A percentile compares a stretch with the other conserved stretches of the same genome.
Conservation (phyloP, 2,888 invertebrate species). For the Dione juno region DNA sequence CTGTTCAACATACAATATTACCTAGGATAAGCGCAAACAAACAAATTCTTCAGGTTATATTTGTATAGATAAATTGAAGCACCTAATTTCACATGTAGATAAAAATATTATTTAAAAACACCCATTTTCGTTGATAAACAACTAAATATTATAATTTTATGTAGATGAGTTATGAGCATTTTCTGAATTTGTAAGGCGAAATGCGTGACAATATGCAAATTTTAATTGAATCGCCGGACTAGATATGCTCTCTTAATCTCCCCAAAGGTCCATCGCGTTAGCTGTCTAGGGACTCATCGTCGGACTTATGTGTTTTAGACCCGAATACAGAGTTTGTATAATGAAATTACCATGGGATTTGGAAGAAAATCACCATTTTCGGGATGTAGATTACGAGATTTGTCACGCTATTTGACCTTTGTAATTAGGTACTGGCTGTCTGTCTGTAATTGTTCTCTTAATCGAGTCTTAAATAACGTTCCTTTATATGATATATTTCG, state of each 20-base stretch:
- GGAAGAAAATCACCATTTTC: conserved; percentile 37
- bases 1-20: no score
- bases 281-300: conserved; percentile 53
- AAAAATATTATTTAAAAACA: background rate
- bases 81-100: background rate
- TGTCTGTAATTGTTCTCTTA: conserved; percentile 2
- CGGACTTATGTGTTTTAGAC: conserved; percentile 49
- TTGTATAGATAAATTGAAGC: no score
- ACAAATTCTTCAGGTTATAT: no score
- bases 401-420: conserved; percentile 29
- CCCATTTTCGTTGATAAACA: background rate
- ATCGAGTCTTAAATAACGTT: background rate
- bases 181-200: conserved; percentile 49
- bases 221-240: conserved; percentile 69
- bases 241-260: conserved; percentile 60
- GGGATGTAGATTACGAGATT: conserved; percentile 30
- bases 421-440: conserved; percentile 5
- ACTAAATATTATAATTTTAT: conserved; percentile 4
- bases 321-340: conserved; percentile 49
- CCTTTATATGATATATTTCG: background rate
- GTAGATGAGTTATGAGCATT: conserved; percentile 25
- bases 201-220: conserved; percentile 64
- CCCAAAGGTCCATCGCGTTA: conserved; percentile 51
- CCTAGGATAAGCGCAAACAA: no score
- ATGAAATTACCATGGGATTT: conserved; percentile 44